Conservation (phyloP, 2,888 invertebrate species). For the Eueremaeus valkanovi region DNA sequence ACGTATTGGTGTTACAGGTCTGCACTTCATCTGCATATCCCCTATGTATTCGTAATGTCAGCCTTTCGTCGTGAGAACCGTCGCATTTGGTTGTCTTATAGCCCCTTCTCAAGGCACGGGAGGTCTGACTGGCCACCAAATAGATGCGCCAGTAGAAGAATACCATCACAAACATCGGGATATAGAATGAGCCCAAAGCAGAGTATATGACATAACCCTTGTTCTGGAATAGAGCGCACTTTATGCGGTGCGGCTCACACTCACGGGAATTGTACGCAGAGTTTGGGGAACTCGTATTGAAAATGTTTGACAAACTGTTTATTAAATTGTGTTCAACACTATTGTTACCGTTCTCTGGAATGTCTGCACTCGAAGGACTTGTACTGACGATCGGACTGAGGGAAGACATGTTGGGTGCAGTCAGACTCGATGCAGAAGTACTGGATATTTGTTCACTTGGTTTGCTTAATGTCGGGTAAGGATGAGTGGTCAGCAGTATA, state of each 20-base stretch:
- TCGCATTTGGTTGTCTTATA: slow-evolving; percentile 49
- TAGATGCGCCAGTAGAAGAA: slow-evolving; percentile 98
- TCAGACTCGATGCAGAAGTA: background rate
- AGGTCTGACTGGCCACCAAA: slow-evolving; percentile 66
- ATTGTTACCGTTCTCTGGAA: background rate
- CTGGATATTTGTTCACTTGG: background rate
- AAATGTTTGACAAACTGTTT: background rate
- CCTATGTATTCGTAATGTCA: slow-evolving; percentile 83
- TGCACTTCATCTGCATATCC: slow-evolving; percentile 55
- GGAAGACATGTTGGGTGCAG: slow-evolving; percentile 23
- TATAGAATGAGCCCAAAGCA: slow-evolving; percentile 94
- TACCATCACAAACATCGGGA: slow-evolving; percentile 95
- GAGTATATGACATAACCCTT: slow-evolving; percentile 95
- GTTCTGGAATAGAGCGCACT: slow-evolving; percentile 86
- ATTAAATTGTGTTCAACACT: too few species aligned
- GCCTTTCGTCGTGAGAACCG: slow-evolving; percentile 70
- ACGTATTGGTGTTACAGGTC: background rate
- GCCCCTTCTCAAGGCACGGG: slow-evolving; percentile 49
- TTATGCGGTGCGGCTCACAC: slow-evolving; percentile 50
- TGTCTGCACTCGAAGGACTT: slow-evolving; percentile 4
- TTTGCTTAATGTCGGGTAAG: slow-evolving; percentile 17
- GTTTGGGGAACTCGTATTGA: background rate
- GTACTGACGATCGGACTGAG: background rate
- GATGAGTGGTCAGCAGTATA: background rate
- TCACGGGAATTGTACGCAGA: background rate